Conservation (phyloP, 2,113 vertebrate genomes). For the Bostrychus sinensis region DNA sequence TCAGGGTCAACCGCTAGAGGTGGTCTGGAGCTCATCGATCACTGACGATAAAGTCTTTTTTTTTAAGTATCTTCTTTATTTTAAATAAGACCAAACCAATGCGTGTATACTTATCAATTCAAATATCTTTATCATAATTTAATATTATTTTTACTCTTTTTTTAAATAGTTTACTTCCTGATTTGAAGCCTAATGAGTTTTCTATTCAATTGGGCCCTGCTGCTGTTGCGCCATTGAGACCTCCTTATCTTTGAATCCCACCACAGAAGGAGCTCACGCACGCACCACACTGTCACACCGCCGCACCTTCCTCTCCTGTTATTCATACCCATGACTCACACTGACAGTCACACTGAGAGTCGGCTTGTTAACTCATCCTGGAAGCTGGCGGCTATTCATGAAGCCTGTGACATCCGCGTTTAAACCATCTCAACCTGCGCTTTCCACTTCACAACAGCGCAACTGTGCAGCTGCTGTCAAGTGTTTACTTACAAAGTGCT, state of each 20-base stretch:
- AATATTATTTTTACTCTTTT: too few species aligned
- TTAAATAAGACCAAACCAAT: too few species aligned
- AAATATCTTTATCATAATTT: neutral
- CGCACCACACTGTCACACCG: neutral
- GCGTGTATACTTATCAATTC: neutral
- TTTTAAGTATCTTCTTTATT: neutral
- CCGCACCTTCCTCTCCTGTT: constrained; percentile 22
- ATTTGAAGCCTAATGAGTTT: neutral
- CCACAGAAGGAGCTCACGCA: neutral
- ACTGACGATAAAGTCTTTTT: neutral
- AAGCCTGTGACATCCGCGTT: neutral
- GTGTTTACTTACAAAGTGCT: neutral
- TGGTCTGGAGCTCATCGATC: neutral
- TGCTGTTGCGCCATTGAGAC: constrained; percentile 21
- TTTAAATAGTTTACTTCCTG: neutral
- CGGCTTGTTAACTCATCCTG: constrained; percentile 4
- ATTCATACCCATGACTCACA: constrained; percentile 25
- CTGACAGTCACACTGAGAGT: constrained; percentile 7
- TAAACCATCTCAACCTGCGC: constrained; percentile 7
- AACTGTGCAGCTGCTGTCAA: neutral
- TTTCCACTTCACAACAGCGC: constrained; percentile 1
- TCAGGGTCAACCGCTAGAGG: neutral
- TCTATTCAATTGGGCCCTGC: constrained; percentile 17
- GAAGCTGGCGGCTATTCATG: constrained; percentile 5
- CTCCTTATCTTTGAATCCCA: constrained; percentile 10